Conservation (phyloP, 1,140 invertebrate genomes). For the Ostrea denselamellosa region DNA sequence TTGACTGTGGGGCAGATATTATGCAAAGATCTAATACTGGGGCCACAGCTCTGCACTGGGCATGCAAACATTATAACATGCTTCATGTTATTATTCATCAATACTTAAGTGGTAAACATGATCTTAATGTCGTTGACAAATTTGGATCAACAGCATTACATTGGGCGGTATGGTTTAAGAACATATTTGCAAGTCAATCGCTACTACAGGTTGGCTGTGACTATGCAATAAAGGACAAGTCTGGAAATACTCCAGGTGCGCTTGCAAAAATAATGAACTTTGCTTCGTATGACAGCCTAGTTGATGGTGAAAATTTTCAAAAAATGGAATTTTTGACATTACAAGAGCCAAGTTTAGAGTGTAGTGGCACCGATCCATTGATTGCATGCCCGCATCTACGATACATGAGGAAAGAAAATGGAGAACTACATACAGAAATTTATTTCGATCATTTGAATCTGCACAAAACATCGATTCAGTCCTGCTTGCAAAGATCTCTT, state of each 20-base stretch:
- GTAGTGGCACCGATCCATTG: constrained; percentile 9
- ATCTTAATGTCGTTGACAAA: not conserved
- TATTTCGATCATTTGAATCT: constrained; percentile 34
- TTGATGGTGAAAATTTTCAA: not conserved
- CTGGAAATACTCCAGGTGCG: not conserved
- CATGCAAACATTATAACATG: constrained; percentile 28
- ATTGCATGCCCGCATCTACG: constrained; percentile 42
- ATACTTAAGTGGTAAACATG: not conserved
- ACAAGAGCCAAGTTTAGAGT: not conserved
- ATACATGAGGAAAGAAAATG: constrained; percentile 42
- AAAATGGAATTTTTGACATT: not conserved
- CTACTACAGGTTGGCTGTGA: constrained; percentile 26
- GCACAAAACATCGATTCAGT: constrained; percentile 6
- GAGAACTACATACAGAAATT: not conserved
- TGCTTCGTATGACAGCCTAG: not conserved
- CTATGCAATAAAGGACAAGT: constrained; percentile 25
- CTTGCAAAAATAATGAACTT: constrained; percentile 28
- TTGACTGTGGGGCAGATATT: constrained; percentile 31
- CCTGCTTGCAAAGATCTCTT: not conserved
- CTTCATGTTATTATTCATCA: not conserved
- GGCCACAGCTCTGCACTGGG: constrained; percentile 24
- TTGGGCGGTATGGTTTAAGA: constrained; percentile 42
- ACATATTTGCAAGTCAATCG: not conserved
- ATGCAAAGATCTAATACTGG: constrained; percentile 22
- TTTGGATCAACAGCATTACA: constrained; percentile 44